Conservation (phyloP, 2,888 invertebrate genomes). For the Camponotus fellah region DNA sequence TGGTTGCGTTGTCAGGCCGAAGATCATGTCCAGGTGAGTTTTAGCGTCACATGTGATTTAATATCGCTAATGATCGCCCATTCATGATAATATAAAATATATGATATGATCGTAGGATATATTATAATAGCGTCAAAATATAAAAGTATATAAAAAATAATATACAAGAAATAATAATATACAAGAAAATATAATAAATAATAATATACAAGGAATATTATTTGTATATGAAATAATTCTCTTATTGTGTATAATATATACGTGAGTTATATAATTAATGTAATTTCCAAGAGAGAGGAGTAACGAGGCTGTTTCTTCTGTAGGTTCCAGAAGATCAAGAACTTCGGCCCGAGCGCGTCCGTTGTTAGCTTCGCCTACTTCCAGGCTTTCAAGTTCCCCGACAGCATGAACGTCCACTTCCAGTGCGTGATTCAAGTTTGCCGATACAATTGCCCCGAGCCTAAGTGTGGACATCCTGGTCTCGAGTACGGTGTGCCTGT, state of each 20-base stretch:
- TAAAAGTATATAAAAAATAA: neutral
- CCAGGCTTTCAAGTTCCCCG: constrained; percentile 98
- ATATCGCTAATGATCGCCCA: neutral
- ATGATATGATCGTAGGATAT: neutral
- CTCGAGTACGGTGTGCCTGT: constrained; percentile 86
- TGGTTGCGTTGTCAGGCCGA: constrained; percentile 97
- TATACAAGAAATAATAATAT: neutral
- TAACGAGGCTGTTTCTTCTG: constrained; percentile 62
- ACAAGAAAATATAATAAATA: neutral
- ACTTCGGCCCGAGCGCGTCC: constrained; percentile 97
- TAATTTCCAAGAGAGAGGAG: neutral
- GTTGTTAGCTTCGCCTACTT: constrained; percentile 98
- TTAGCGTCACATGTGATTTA: neutral
- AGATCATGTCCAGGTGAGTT: constrained; percentile 92
- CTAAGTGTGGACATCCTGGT: constrained; percentile 91
- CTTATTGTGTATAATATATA: neutral
- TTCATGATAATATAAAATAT: neutral
- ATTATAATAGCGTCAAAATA: neutral
- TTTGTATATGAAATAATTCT: neutral
- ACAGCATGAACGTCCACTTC: constrained; percentile 99
- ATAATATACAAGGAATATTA: neutral
- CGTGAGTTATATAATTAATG: neutral
- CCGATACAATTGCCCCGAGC: constrained; percentile 96
- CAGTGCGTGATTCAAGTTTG: constrained; percentile 98
- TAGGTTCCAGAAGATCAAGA: constrained; percentile 98